These are phyloP conservation scores for Pygoscelis antarcticus DNA, from an alignment of 2,113 vertebrate species.

Conservation along the genomic window DNA sequence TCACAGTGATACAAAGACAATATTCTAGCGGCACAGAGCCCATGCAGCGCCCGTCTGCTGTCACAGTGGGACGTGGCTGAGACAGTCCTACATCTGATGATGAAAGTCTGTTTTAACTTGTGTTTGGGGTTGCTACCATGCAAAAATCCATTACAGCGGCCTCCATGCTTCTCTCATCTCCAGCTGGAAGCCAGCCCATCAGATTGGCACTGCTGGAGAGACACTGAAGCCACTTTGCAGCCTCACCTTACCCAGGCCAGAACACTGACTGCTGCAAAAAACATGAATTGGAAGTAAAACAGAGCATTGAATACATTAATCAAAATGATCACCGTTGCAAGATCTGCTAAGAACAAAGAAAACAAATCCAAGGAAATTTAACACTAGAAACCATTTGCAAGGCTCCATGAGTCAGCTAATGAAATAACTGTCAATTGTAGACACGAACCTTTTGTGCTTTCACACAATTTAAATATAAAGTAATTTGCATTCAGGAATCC, in stretches of 20 bases:
- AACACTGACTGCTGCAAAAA: slow-evolving; percentile 35
- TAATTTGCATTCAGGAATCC: slow-evolving; percentile 59
- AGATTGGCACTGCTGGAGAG: background rate
- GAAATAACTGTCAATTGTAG: slow-evolving; percentile 55
- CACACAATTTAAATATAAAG: slow-evolving; percentile 53
- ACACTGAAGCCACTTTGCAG: background rate
- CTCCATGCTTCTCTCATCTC: background rate
- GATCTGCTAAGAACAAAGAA: slow-evolving; percentile 62
- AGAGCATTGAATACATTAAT: background rate
- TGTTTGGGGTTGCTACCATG: background rate
- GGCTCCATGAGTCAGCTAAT: slow-evolving; percentile 46
- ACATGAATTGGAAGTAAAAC: slow-evolving; percentile 20
- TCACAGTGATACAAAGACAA: background rate
- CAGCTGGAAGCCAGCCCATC: slow-evolving; percentile 38
- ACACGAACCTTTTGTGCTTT: slow-evolving; percentile 47
- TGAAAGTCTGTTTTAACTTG: background rate
- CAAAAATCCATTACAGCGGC: background rate
- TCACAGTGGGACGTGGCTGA: background rate
- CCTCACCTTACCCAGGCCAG: slow-evolving; percentile 11
- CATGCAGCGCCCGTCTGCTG: background rate
- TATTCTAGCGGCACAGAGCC: background rate
- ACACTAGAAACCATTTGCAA: slow-evolving; percentile 45
- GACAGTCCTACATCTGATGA: background rate
- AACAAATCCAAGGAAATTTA: slow-evolving; percentile 61
- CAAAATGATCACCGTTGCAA: slow-evolving; percentile 15